These are phyloP conservation scores for Spodoptera picta DNA, from an alignment of 2,888 invertebrate species.

Conservation along the genomic window DNA sequence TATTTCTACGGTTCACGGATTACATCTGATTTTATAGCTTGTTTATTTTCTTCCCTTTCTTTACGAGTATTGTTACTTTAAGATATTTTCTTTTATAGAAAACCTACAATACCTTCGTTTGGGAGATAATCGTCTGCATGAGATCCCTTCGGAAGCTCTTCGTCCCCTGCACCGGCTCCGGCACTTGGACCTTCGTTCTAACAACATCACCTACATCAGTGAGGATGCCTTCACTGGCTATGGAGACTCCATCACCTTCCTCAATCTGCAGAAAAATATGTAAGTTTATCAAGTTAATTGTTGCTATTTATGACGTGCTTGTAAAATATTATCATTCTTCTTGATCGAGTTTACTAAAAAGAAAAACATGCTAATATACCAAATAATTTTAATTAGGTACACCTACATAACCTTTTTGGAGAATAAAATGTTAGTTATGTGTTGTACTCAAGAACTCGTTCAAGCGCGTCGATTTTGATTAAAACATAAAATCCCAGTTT, in stretches of 20 bases:
- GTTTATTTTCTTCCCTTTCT: conserved; percentile 20
- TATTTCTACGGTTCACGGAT: conserved; percentile 25
- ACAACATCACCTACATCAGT: conserved; percentile 94
- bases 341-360: too few species aligned
- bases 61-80: neutral
- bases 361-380: too few species aligned
- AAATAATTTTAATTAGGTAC: too few species aligned
- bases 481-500: too few species aligned
- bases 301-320: too few species aligned
- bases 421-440: too few species aligned
- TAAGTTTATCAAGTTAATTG: conserved; percentile 81
- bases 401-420: too few species aligned
- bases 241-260: conserved; percentile 97
- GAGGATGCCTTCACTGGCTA: conserved; percentile 96
- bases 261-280: conserved; percentile 97
- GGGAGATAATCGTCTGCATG: conserved; percentile 95
- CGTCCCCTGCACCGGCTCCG: conserved; percentile 95
- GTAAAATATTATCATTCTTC: too few species aligned
- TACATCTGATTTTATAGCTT: conserved; percentile 21
- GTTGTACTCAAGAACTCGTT: too few species aligned
- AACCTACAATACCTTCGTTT: conserved; percentile 96
- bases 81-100: conserved; percentile 88
- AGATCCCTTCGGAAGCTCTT: conserved; percentile 95
- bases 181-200: conserved; percentile 95
- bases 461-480: too few species aligned